A percentile compares a stretch with the other conserved stretches of the same genome.
Conservation (phyloP, 2,888 invertebrate genomes). For the Diabrotica balteata region DNA sequence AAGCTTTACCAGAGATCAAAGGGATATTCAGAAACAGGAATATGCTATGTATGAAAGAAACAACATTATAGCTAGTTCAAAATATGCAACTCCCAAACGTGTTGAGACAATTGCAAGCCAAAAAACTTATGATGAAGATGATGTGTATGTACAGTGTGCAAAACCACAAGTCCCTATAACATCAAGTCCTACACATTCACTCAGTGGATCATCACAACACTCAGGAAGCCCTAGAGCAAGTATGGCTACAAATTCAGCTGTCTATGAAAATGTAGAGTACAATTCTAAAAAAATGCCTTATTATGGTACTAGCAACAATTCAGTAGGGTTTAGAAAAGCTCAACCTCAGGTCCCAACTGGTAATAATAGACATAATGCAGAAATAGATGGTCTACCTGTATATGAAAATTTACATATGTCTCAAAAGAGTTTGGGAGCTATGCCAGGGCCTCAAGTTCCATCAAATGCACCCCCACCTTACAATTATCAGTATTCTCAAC, state of each 20-base stretch:
- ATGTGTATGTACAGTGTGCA: constrained; percentile 60
- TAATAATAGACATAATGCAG: constrained; percentile 55
- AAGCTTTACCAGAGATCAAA: constrained; percentile 67
- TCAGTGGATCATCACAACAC: constrained; percentile 68
- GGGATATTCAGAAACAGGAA: constrained; percentile 53
- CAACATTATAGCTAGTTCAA: constrained; percentile 78
- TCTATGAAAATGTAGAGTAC: constrained; percentile 86
- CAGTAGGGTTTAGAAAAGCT: constrained; percentile 71
- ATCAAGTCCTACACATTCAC: constrained; percentile 67
- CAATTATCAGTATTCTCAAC: constrained; percentile 43
- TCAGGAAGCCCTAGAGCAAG: constrained; percentile 61
- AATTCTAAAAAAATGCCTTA: constrained; percentile 69
- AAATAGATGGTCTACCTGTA: constrained; percentile 64
- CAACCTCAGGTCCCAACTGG: constrained; percentile 82
- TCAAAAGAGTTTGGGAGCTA: constrained; percentile 51
- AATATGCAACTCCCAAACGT: constrained; percentile 79
- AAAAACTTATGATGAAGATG: constrained; percentile 55
- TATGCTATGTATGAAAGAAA: constrained; percentile 73
- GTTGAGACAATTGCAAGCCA: constrained; percentile 68
- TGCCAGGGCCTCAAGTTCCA: constrained; percentile 59
- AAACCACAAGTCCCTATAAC: constrained; percentile 55
- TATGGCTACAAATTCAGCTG: constrained; percentile 60
- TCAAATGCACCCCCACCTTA: constrained; percentile 50
- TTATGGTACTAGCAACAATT: constrained; percentile 62
- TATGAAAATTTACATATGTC: constrained; percentile 57